These are phyloP conservation scores for Cyanoramphus novaezelandiae DNA, from an alignment of 2,113 vertebrate species.

Conservation along the genomic window DNA sequence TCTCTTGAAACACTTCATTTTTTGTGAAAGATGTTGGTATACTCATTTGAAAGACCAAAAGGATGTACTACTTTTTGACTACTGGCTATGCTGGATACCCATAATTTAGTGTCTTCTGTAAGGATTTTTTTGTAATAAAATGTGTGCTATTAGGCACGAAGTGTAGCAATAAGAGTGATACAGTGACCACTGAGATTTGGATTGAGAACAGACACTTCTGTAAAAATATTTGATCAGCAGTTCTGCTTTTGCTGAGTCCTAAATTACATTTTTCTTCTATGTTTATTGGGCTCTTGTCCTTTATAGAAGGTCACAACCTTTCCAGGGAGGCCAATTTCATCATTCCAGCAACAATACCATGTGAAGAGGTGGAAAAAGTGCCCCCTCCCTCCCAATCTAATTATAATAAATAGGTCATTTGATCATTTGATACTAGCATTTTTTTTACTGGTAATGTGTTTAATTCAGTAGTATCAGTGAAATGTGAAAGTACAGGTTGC, in stretches of 20 bases:
- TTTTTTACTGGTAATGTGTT: not conserved
- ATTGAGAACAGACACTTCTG: not conserved
- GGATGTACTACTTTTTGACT: not conserved
- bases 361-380: not conserved
- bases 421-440: not conserved
- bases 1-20: not conserved
- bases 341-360: not conserved
- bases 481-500: not conserved
- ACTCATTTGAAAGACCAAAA: not conserved
- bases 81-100: not conserved
- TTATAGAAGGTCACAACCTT: constrained; percentile 4
- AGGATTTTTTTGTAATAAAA: not conserved
- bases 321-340: not conserved
- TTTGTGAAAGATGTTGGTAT: not conserved
- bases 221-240: constrained; percentile 41
- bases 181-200: not conserved
- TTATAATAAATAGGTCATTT: not conserved
- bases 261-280: not conserved
- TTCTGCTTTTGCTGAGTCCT: constrained; percentile 22
- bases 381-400: accelerated
- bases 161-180: not conserved
- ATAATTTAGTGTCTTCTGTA: not conserved
- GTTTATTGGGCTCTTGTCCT: not conserved
- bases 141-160: not conserved
- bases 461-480: not conserved